Conservation (phyloP, 2,888 invertebrate genomes). For the Hartigia nigra region DNA sequence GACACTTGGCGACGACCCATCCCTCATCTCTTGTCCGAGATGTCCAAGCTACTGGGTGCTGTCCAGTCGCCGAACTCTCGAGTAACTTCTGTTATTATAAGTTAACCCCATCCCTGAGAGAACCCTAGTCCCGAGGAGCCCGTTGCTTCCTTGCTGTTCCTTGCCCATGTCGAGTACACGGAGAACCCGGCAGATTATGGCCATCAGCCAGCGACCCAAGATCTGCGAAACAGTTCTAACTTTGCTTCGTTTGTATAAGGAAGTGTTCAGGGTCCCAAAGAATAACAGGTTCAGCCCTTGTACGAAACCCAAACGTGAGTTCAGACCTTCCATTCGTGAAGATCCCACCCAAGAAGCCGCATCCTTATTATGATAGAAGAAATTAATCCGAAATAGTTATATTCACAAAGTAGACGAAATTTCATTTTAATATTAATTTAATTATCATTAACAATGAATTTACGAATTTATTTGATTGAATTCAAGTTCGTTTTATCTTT, state of each 20-base stretch:
- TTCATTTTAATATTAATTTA: no score
- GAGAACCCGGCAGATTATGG: slow-evolving; percentile 56
- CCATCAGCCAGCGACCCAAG: slow-evolving; percentile 62
- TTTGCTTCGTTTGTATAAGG: slow-evolving; percentile 58
- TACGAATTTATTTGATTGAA: neutral
- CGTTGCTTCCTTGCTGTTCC: slow-evolving; percentile 1
- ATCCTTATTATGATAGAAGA: neutral
- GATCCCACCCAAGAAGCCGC: neutral
- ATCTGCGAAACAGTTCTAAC: slow-evolving; percentile 49
- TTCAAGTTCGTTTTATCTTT: neutral
- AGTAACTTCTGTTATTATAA: slow-evolving; percentile 66
- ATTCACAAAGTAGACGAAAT: neutral
- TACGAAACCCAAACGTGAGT: slow-evolving; percentile 1
- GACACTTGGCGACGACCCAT: slow-evolving; percentile 65
- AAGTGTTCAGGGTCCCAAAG: slow-evolving; percentile 59
- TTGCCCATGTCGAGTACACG: slow-evolving; percentile 7
- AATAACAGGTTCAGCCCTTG: slow-evolving; percentile 57
- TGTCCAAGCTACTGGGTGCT: slow-evolving; percentile 51
- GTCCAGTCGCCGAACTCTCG: slow-evolving; percentile 62
- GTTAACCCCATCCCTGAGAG: slow-evolving; percentile 54
- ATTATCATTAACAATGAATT: neutral
- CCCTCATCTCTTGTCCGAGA: slow-evolving; percentile 59
- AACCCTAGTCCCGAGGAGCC: slow-evolving; percentile 22
- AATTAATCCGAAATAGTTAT: neutral
- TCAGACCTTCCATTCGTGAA: neutral